Conservation (phyloP, 2,888 invertebrate species). For the Spatulosminthurus flaviceps region DNA sequence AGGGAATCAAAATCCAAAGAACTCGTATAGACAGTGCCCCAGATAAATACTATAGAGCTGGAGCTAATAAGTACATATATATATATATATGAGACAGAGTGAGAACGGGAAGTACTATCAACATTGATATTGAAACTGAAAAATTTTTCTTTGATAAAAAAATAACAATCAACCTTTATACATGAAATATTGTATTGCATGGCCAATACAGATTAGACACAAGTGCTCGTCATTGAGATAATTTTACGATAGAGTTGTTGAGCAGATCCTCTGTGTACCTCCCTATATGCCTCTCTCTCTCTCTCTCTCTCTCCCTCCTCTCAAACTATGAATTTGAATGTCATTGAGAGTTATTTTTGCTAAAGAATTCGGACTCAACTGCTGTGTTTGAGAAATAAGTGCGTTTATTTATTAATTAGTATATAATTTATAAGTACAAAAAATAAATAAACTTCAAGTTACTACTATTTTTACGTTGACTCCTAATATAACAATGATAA, state of each 20-base stretch:
- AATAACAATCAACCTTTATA: slow-evolving; percentile 1
- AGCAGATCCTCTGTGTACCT: background rate
- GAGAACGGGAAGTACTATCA: slow-evolving; percentile 21
- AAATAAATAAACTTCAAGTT: background rate
- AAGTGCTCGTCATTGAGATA: slow-evolving; percentile 26
- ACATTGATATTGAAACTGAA: slow-evolving; percentile 40
- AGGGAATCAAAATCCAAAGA: too few species aligned
- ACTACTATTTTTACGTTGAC: background rate
- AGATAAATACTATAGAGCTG: too few species aligned
- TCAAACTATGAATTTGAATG: background rate
- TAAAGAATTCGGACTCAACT: background rate
- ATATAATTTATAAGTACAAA: slow-evolving; percentile 5
- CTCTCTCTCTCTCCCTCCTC: too few species aligned
- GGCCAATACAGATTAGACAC: slow-evolving; percentile 45
- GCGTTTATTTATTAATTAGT: slow-evolving; percentile 11
- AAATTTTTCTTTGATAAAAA: slow-evolving; percentile 35
- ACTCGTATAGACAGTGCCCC: too few species aligned
- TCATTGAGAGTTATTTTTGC: slow-evolving; percentile 14
- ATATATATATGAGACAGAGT: background rate
- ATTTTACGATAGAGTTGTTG: background rate
- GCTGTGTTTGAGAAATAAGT: background rate
- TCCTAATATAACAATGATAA: background rate
- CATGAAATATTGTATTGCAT: slow-evolving; percentile 32
- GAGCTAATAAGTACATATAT: too few species aligned
- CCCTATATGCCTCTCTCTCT: too few species aligned